These are phyloP conservation scores for Phylloscopus collybita DNA, from an alignment of 2,797 vertebrate genomes.

Conservation along the genomic window DNA sequence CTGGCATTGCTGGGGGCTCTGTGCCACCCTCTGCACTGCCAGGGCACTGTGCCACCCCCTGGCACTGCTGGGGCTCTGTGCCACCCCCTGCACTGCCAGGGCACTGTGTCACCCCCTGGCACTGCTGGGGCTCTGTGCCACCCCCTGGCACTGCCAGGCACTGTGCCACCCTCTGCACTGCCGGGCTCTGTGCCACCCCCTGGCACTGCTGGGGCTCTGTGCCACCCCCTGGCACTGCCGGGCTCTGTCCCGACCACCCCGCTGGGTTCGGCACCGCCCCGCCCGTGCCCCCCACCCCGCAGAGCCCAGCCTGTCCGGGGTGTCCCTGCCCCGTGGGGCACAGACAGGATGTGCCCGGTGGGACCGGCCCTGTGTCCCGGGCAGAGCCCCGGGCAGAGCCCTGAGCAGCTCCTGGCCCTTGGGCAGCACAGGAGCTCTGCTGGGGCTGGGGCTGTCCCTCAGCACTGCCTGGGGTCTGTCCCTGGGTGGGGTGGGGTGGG, in stretches of 20 bases:
- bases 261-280: accelerated
- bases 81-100: background rate
- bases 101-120: no score
- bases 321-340: no score
- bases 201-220: accelerated
- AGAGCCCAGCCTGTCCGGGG: background rate
- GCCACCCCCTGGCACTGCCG: background rate
- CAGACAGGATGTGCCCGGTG: background rate
- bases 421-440: no score
- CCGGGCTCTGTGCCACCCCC: background rate
- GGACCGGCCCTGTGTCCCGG: accelerated
- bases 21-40: no score
- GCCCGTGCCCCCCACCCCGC: accelerated
- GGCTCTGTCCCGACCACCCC: accelerated
- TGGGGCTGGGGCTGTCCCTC: no score
- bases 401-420: no score
- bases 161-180: background rate
- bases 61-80: accelerated
- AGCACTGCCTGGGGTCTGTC: accelerated
- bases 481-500: accelerated
- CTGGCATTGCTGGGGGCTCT: no score
- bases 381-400: background rate
- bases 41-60: background rate
- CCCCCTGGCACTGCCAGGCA: no score
- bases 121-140: background rate